Conservation (phyloP, 2,797 vertebrate genomes). For the Naso thynnoides region DNA sequence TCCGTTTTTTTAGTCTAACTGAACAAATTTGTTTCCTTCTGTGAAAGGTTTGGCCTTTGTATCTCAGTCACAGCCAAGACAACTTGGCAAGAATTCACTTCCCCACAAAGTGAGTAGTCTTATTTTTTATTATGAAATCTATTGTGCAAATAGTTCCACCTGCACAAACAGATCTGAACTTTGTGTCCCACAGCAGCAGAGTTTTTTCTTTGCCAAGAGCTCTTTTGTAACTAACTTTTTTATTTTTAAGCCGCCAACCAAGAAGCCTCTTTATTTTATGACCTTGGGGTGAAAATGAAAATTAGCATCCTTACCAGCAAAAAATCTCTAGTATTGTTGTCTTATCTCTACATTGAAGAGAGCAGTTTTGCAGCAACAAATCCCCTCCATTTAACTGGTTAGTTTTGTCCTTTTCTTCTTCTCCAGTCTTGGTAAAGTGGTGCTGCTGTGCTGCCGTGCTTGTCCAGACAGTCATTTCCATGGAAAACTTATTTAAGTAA, state of each 20-base stretch:
- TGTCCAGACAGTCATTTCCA: no score
- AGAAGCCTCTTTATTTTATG: neutral
- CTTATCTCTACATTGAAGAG: no score
- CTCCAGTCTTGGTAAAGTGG: no score
- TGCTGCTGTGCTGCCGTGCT: no score
- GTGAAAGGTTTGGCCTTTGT: neutral
- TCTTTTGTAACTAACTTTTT: neutral
- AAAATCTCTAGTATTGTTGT: no score
- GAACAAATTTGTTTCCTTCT: neutral
- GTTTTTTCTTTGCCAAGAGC: neutral
- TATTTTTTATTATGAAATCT: neutral
- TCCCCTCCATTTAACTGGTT: no score
- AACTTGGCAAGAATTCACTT: neutral
- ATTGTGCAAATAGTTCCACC: neutral
- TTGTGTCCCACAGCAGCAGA: neutral
- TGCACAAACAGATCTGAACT: neutral
- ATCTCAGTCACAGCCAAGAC: accelerated
- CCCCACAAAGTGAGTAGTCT: neutral
- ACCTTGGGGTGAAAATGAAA: neutral
- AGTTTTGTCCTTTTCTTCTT: no score
- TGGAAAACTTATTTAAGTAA: no score
- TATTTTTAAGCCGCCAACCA: neutral
- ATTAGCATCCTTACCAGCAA: neutral
- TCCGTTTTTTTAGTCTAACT: neutral
- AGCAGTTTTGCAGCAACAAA: no score